These are phyloP conservation scores for Chymomyza procnemis DNA, from an alignment of 2,888 invertebrate genomes.

Conservation along the genomic window DNA sequence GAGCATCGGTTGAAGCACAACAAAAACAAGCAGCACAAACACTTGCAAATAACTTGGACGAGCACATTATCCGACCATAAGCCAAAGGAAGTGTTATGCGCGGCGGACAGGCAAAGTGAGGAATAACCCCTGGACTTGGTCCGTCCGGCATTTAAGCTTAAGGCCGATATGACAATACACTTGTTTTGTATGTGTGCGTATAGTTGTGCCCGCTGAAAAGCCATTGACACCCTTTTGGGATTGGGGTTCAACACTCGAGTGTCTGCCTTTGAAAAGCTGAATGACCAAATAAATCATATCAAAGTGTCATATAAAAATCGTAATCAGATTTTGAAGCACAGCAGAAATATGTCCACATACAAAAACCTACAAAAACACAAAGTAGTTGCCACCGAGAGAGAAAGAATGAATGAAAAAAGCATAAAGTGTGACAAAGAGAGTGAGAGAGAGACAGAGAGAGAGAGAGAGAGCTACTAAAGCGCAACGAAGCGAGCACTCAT, in stretches of 20 bases:
- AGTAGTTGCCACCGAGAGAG: conserved; percentile 1
- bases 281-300: conserved; percentile 77
- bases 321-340: conserved; percentile 78
- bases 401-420: too few relatives aligned
- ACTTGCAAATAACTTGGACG: conserved; percentile 69
- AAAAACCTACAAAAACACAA: conserved; percentile 36
- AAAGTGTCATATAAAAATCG: conserved; percentile 79
- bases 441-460: conserved; percentile 31
- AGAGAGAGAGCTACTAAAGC: conserved; percentile 30
- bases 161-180: neutral
- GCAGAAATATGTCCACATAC: conserved; percentile 59
- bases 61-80: conserved; percentile 67
- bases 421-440: neutral
- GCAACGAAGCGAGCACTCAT: conserved; percentile 40
- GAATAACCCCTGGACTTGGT: conserved; percentile 47
- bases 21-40: conserved; percentile 27
- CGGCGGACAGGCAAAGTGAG: conserved; percentile 41
- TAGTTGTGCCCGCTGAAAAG: conserved; percentile 48
- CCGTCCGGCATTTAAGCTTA: conserved; percentile 42
- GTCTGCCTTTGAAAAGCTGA: conserved; percentile 73
- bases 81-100: conserved; percentile 54
- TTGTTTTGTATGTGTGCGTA: neutral
- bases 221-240: conserved; percentile 74
- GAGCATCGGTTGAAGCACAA: neutral
- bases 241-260: conserved; percentile 35